phyloP scores from a whole-genome alignment of 2,113 vertebrate genomes.

The Rhinolophus ferrumequinum region DNA sequence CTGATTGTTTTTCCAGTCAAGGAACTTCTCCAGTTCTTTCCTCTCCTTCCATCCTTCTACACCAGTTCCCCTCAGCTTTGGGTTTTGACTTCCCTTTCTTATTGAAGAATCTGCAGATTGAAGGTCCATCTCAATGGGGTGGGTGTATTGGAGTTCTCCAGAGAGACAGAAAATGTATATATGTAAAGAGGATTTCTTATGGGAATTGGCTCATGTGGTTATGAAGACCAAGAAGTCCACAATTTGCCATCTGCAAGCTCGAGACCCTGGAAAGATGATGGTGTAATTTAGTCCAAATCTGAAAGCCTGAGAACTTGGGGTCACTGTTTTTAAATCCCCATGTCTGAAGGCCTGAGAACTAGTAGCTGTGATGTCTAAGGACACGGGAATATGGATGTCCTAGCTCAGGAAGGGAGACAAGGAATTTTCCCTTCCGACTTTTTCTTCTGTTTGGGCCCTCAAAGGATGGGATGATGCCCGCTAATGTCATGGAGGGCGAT shows the following conservation, averaged over 20 bases:
- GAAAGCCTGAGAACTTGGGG: background rate
- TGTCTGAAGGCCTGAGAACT: background rate
- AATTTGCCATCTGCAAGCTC: background rate
- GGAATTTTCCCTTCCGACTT: background rate
- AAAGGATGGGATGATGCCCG: background rate
- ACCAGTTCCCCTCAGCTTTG: background rate
- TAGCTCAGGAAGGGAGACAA: background rate
- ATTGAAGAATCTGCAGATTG: background rate
- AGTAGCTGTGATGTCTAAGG: background rate
- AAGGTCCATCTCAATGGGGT: background rate
- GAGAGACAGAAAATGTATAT: background rate
- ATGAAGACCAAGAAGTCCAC: background rate
- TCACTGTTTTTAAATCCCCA: background rate
- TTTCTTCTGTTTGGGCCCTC: background rate
- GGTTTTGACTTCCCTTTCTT: background rate
- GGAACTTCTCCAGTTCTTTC: background rate
- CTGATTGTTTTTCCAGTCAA: background rate
- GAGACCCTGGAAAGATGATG: background rate
- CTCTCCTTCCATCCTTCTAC: background rate
- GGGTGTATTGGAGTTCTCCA: background rate
- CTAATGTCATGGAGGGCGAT: background rate
- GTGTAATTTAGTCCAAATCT: background rate
- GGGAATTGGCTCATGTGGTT: background rate
- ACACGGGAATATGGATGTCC: background rate
- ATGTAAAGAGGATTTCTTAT: background rate